These are phyloP conservation scores for Graptemys geographica DNA, from an alignment of 2,797 vertebrate genomes.

Conservation along the genomic window DNA sequence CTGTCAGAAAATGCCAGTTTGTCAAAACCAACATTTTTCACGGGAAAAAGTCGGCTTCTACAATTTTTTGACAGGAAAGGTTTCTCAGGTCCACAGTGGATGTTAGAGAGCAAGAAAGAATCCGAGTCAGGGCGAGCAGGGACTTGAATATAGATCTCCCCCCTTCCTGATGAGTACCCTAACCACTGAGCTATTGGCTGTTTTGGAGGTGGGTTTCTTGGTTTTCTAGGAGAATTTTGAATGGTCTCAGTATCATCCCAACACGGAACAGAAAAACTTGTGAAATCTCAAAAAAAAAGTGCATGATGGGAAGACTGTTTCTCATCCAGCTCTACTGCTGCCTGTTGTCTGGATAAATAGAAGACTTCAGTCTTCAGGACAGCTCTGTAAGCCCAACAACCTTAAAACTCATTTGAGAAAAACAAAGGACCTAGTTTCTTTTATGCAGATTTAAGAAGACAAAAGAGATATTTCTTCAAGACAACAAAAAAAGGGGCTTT, in stretches of 20 bases:
- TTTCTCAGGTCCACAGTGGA: neutral
- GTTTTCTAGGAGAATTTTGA: neutral
- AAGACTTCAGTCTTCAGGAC: neutral
- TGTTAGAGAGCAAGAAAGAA: neutral
- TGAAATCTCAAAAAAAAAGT: neutral
- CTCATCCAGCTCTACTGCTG: neutral
- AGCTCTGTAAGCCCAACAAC: neutral
- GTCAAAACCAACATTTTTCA: neutral
- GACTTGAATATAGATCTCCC: neutral
- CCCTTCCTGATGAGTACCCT: neutral
- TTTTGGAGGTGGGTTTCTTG: neutral
- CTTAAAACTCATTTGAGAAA: neutral
- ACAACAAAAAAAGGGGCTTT: rapidly evolving
- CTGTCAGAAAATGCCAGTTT: neutral
- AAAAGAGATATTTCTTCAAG: constrained; percentile 30
- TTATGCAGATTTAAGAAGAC: neutral
- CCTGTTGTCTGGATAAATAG: neutral
- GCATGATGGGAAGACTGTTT: neutral
- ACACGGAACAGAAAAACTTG: neutral
- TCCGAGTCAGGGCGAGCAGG: neutral
- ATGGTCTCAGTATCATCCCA: neutral
- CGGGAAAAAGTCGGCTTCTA: neutral
- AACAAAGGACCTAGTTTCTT: neutral
- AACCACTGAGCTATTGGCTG: neutral
- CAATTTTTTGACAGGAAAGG: neutral